Conservation (phyloP, 2,797 vertebrate genomes). For the Phyllotis vaccarum region DNA sequence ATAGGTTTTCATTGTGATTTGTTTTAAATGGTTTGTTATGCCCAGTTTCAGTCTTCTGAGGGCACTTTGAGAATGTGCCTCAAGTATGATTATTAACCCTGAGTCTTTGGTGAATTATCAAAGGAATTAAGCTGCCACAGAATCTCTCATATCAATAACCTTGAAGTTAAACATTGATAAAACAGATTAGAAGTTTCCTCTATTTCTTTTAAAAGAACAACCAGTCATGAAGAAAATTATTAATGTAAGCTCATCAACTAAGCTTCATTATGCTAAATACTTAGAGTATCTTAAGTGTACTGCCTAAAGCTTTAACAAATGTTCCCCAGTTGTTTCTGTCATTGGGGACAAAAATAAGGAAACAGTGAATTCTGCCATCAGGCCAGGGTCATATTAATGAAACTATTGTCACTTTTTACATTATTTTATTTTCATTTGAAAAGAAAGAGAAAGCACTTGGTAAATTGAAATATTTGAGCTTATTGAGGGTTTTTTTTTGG, state of each 20-base stretch:
- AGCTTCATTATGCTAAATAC: slow-evolving; percentile 71
- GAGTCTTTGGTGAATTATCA: slow-evolving; percentile 46
- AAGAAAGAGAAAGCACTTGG: slow-evolving; percentile 61
- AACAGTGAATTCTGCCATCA: slow-evolving; percentile 65
- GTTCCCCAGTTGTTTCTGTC: slow-evolving; percentile 67
- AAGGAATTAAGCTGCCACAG: not conserved
- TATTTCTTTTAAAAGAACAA: slow-evolving; percentile 67
- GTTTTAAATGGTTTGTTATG: not conserved
- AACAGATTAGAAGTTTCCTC: slow-evolving; percentile 38
- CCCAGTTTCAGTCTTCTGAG: not conserved
- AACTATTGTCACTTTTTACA: slow-evolving; percentile 63
- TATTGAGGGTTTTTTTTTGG: slow-evolving; percentile 76
- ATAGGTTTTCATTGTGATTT: slow-evolving; percentile 16
- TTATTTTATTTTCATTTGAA: slow-evolving; percentile 53
- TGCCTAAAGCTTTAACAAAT: slow-evolving; percentile 67
- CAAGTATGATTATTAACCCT: slow-evolving; percentile 30
- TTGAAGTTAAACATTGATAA: slow-evolving; percentile 57
- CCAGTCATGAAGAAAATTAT: slow-evolving; percentile 62
- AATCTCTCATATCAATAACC: not conserved
- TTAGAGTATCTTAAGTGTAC: slow-evolving; percentile 51
- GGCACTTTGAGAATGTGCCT: not conserved
- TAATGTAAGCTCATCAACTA: slow-evolving; percentile 71
- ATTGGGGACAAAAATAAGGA: slow-evolving; percentile 50
- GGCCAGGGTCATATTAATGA: slow-evolving; percentile 24
- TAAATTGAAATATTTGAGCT: slow-evolving; percentile 65